Conservation (phyloP, 2,888 invertebrate species). For the Clanis bilineata region DNA sequence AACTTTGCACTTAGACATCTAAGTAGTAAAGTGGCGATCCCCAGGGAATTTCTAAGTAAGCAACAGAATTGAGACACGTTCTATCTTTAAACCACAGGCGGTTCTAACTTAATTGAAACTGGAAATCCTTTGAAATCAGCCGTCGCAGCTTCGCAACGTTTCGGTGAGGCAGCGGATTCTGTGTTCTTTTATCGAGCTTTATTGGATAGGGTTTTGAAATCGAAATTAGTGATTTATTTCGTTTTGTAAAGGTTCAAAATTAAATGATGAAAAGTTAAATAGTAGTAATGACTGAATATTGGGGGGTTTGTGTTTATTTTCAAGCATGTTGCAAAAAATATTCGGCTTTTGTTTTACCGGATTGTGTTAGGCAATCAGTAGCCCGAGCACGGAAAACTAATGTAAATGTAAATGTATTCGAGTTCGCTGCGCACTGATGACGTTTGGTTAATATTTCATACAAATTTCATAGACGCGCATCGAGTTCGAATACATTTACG, state of each 20-base stretch:
- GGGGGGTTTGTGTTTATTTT: no score
- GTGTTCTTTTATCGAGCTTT: neutral
- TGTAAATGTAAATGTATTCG: no score
- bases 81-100: constrained; percentile 37
- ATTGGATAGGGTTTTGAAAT: neutral
- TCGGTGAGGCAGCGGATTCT: constrained; percentile 18
- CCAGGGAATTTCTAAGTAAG: constrained; percentile 5
- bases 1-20: constrained; percentile 3
- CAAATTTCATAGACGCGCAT: no score
- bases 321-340: no score
- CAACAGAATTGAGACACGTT: constrained; percentile 21
- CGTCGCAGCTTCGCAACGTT: constrained; percentile 13
- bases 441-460: no score
- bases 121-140: constrained; percentile 37
- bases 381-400: no score
- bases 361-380: no score
- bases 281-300: no score
- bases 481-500: no score
- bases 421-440: no score
- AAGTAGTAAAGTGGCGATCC: neutral
- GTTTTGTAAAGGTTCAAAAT: neutral
- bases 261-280: no score
- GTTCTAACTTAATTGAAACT: constrained; percentile 49
- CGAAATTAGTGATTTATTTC: neutral
- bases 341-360: no score